Conservation (phyloP, 2,888 invertebrate genomes). For the Agrotis segetum region DNA sequence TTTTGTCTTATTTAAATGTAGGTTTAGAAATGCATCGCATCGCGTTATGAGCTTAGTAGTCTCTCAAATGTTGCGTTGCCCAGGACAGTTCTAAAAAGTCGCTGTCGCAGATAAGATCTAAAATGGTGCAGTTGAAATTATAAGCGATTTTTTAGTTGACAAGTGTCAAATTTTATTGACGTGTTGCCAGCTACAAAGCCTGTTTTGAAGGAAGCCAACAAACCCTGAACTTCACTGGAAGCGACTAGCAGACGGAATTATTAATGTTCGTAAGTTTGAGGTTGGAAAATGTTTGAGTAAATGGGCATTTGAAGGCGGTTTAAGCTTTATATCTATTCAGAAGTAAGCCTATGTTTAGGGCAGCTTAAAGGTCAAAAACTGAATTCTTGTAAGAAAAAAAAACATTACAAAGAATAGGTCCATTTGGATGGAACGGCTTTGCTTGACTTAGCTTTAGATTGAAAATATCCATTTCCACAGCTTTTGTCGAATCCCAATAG, state of each 20-base stretch:
- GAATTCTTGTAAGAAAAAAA: constrained; percentile 17
- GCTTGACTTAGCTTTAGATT: constrained; percentile 4
- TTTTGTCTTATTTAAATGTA: no score
- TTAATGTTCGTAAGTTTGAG: constrained; percentile 32
- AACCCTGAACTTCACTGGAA: constrained; percentile 66
- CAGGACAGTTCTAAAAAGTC: constrained; percentile 21
- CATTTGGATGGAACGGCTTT: neutral
- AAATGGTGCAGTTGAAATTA: constrained; percentile 71
- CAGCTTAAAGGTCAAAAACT: constrained; percentile 16
- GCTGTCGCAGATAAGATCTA: constrained; percentile 65
- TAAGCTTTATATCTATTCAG: constrained; percentile 16
- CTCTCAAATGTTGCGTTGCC: neutral
- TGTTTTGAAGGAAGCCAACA: constrained; percentile 71
- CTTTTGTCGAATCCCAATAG: constrained; percentile 6
- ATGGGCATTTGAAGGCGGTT: constrained; percentile 27
- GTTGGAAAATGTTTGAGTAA: constrained; percentile 45
- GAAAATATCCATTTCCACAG: constrained; percentile 21
- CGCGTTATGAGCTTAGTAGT: no score
- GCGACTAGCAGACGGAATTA: constrained; percentile 52
- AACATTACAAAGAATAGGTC: neutral
- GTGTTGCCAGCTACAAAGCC: constrained; percentile 81
- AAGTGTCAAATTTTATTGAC: constrained; percentile 86
- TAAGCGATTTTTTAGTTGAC: constrained; percentile 80
- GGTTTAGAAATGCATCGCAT: no score
- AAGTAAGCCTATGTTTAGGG: constrained; percentile 11